Evolutionary conservation across 2,797 vertebrate genomes (phyloP).

Genomic region (Enteromius radiatus): DNA sequence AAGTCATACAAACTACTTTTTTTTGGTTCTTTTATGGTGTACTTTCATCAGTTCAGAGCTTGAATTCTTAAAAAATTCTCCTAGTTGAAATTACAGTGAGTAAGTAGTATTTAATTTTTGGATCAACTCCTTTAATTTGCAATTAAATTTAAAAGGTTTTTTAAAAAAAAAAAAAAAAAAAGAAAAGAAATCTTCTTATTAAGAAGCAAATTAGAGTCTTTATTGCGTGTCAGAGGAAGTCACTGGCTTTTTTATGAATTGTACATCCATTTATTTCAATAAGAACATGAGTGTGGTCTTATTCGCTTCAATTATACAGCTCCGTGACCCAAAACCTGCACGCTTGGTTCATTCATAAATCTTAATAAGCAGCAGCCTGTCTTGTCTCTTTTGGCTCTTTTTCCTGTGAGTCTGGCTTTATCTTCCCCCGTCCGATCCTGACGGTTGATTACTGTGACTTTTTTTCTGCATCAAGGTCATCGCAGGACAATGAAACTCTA

Average conservation of each 20-base stretch:
- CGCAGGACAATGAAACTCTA: conserved; percentile 38
- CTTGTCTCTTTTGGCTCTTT: conserved; percentile 33
- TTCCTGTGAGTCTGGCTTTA: not conserved
- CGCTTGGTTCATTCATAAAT: conserved; percentile 54
- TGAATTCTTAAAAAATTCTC: not conserved
- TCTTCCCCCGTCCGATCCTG: conserved; percentile 14
- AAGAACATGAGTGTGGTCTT: conserved; percentile 45
- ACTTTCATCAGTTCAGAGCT: not conserved
- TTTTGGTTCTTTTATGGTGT: not conserved
- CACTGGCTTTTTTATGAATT: conserved; percentile 13
- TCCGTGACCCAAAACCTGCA: conserved; percentile 56
- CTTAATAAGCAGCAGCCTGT: conserved; percentile 49
- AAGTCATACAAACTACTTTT: not conserved
- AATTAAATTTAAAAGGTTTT: not conserved
- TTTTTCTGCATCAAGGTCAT: conserved; percentile 49
- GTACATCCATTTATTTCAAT: conserved; percentile 52
- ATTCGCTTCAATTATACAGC: conserved; percentile 52
- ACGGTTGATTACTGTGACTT: conserved; percentile 43
- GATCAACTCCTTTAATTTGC: not conserved
- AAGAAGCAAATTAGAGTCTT: not conserved
- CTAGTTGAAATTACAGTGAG: not conserved
- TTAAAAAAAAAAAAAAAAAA: too few relatives aligned
- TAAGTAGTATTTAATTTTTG: not conserved
- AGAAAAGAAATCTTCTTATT: not conserved
- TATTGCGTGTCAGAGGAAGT: not conserved